These are phyloP conservation scores for Sarcophaga carnaria DNA, from an alignment of 2,888 invertebrate species.

Conservation along the genomic window DNA sequence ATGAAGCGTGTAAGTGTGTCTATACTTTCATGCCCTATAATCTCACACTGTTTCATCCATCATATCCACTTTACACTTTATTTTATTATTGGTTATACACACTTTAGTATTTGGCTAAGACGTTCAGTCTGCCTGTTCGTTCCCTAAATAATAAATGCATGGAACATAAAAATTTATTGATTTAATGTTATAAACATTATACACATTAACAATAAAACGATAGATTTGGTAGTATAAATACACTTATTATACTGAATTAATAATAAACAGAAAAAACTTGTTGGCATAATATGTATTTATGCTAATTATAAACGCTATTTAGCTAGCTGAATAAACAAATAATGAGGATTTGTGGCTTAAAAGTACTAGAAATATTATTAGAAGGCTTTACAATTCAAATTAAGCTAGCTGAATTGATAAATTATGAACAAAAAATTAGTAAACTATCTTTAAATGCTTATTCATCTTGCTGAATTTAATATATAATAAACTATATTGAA, in stretches of 20 bases:
- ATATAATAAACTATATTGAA: not conserved
- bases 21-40: not conserved
- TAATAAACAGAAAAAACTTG: too few species aligned
- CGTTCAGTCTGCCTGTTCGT: not conserved
- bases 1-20: not conserved
- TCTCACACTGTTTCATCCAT: constrained; percentile 34
- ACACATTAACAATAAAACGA: constrained; percentile 15
- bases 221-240: too few species aligned
- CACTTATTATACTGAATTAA: too few species aligned
- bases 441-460: too few species aligned
- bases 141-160: constrained; percentile 7
- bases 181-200: constrained; percentile 33
- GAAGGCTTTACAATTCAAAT: too few species aligned
- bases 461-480: not conserved
- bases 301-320: not conserved
- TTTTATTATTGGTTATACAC: constrained; percentile 41
- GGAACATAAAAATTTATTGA: constrained; percentile 52
- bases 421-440: too few species aligned
- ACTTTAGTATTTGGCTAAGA: not conserved
- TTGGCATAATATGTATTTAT: not conserved
- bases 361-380: too few species aligned
- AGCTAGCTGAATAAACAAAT: constrained; percentile 18
- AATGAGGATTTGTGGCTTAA: too few species aligned
- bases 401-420: too few species aligned
- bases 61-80: constrained; percentile 28